Evolutionary conservation across 2,888 invertebrate genomes (phyloP).

Genomic region (Gari tellinella): DNA sequence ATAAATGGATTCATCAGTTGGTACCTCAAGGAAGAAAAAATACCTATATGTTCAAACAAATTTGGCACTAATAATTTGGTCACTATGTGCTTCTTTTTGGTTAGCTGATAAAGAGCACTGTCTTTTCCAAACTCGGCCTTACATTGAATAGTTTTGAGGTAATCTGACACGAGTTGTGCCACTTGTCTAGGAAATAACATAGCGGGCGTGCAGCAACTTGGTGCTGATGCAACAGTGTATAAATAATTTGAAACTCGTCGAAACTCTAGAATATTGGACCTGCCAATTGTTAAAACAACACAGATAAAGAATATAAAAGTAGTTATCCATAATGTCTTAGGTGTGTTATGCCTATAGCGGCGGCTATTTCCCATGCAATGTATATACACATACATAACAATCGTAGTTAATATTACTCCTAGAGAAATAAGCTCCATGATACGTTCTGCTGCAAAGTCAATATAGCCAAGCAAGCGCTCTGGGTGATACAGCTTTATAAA

Average conservation of each 20-base stretch:
- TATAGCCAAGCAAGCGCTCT: conserved; percentile 76
- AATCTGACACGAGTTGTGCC: conserved; percentile 60
- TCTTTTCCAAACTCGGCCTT: conserved; percentile 75
- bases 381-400: conserved; percentile 51
- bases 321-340: conserved; percentile 48
- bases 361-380: too few relatives aligned
- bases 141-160: conserved; percentile 70
- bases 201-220: conserved; percentile 82
- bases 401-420: conserved; percentile 61
- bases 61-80: conserved; percentile 79
- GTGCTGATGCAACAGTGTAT: conserved; percentile 75
- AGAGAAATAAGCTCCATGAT: conserved; percentile 76
- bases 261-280: conserved; percentile 76
- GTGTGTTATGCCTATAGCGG: too few relatives aligned
- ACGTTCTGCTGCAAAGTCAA: conserved; percentile 69
- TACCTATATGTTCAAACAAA: conserved; percentile 81
- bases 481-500: conserved; percentile 82
- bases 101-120: conserved; percentile 73
- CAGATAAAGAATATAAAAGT: conserved; percentile 63
- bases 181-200: conserved; percentile 75
- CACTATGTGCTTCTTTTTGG: conserved; percentile 37
- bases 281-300: conserved; percentile 68
- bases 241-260: conserved; percentile 71
- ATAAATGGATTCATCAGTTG: conserved; percentile 73
- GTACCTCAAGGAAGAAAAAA: conserved; percentile 76